Percentiles rank a stretch among this genome's conserved stretches.
Conservation (phyloP, 2,113 vertebrate genomes). For the Tricholaema leucomelas region DNA sequence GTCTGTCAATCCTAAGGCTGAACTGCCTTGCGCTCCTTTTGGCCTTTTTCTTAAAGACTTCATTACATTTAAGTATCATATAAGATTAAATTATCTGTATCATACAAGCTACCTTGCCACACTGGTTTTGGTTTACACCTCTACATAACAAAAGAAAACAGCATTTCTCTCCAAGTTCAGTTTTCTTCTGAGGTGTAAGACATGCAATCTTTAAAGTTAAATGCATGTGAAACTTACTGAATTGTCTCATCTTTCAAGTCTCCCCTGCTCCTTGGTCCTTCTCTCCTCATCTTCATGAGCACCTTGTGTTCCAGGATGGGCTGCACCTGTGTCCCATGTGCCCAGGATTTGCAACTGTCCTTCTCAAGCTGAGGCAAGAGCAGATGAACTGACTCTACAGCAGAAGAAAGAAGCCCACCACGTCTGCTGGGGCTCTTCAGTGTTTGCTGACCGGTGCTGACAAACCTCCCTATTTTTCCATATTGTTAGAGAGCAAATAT, state of each 20-base stretch:
- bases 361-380: background rate
- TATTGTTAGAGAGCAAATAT: background rate
- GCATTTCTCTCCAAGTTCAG: background rate
- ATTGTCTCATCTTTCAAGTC: background rate
- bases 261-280: background rate
- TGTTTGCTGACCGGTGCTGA: background rate
- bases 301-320: background rate
- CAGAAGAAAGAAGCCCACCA: background rate
- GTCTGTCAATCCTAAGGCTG: background rate
- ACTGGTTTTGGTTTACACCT: background rate
- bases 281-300: background rate
- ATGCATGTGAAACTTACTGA: accelerated
- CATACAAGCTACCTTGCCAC: background rate
- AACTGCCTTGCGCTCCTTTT: background rate
- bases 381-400: background rate
- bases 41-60: background rate
- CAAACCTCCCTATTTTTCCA: background rate
- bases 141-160: background rate
- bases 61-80: background rate
- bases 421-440: background rate
- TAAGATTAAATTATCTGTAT: background rate
- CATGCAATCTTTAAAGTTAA: background rate
- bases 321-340: background rate
- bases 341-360: background rate
- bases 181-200: background rate